Base-by-base conservation (phyloP, 2,797 vertebrate genomes). In the Enteromius argenteus region DNA sequence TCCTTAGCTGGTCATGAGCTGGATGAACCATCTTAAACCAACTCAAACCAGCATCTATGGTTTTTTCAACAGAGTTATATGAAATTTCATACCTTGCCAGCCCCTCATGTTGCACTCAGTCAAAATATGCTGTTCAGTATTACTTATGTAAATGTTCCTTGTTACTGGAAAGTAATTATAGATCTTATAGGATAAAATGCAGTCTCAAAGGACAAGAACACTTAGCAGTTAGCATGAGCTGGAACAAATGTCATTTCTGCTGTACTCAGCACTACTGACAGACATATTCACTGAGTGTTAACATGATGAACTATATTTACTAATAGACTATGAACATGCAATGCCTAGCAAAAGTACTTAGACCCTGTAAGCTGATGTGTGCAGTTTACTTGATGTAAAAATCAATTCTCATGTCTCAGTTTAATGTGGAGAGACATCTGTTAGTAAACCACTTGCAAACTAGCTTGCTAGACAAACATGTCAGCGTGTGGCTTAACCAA, bases 161-260 rank as follows among this genome's bases (percentile, higher is more conserved):
- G 17, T 8, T 14, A 71, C 19, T 37, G 2, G 42, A 73, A 49
- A 37, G 2, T 73, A 27, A 81, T 81, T 62, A 35, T 30, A 64
- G 30, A 66, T 74, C 21, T 74, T 9, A 49, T 51, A 62, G 56
- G 21, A 32, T 49, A 51, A 73, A 37, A 46, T 73, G 56, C 27
- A 3, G 0, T 73, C 42, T 81, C 56, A 73, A 60, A 73, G 56
- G 80, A 49, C 42, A 81, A 49, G 51, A 81, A 56, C 23, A 71
- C 23, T 81, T 51, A 74, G 27, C 39, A 62, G 69, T 64, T 60
- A 19, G 44, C 58, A 82, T 37, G 27, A 81, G 51, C 3, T 13
- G 13, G 51, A 74, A 82, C 35, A 74, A 21, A 30, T 73, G 69
- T 64, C 14, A 64, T 73, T 73, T 81, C 30, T 81, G 56, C 69